Percentiles rank a stretch among this genome's conserved stretches.
phyloP scores from a whole-genome alignment of 1,140 invertebrate species.

The Procambarus virginalis region DNA sequence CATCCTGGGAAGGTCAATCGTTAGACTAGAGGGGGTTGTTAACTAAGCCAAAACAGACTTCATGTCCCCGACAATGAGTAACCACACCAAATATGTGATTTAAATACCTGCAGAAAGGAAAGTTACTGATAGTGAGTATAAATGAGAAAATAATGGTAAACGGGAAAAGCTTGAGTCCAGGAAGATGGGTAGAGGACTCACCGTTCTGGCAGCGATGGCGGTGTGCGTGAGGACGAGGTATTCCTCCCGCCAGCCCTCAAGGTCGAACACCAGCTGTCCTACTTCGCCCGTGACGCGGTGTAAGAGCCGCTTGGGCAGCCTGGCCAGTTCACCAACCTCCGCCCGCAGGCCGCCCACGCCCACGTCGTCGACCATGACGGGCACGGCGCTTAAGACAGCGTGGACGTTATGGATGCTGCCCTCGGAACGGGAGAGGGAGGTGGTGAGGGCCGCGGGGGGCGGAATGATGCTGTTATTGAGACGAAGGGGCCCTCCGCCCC shows the following conservation, averaged over 20 bases:
- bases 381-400: conserved; percentile 18
- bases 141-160: no score
- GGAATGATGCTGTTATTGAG: conserved; percentile 64
- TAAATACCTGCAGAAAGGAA: no score
- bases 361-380: conserved; percentile 41
- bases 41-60: no score
- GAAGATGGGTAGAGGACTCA: no score
- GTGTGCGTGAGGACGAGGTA: conserved; percentile 62
- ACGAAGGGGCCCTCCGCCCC: conserved; percentile 15
- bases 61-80: no score
- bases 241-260: conserved; percentile 69
- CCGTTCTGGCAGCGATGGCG: conserved; percentile 56
- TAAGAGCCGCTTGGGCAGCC: conserved; percentile 65
- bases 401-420: conserved; percentile 70
- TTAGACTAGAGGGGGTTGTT: no score
- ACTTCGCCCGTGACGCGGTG: conserved; percentile 67
- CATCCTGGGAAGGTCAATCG: no score
- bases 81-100: no score
- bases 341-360: conserved; percentile 50
- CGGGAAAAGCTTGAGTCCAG: no score
- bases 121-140: no score
- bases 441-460: conserved; percentile 52
- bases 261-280: conserved; percentile 69
- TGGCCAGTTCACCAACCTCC: conserved; percentile 59
- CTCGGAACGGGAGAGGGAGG: conserved; percentile 64